A percentile compares a stretch with the other conserved stretches of the same genome.
Evolutionary conservation across 2,113 vertebrate genomes (phyloP).

Genomic region (Phaetusa simplex): DNA sequence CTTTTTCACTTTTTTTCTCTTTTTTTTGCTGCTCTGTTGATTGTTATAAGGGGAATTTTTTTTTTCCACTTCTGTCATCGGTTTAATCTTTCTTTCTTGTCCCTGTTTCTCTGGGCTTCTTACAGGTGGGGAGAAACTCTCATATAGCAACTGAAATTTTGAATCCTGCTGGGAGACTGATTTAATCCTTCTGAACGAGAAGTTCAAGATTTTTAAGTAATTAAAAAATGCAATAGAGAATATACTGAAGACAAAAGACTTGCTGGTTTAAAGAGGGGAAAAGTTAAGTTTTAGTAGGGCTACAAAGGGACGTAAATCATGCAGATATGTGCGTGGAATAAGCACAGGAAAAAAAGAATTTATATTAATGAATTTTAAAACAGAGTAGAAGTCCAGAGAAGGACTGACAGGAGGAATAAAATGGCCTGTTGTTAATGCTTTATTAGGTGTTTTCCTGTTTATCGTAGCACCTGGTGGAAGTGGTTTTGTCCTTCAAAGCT

Average conservation of each 20-base stretch:
- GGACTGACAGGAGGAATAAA: not conserved
- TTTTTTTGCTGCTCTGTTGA: constrained; percentile 67
- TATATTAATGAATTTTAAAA: not conserved
- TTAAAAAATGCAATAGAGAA: not conserved
- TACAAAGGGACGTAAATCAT: not conserved
- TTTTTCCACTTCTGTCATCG: constrained; percentile 24
- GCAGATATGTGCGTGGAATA: not conserved
- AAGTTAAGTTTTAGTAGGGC: not conserved
- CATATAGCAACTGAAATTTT: constrained; percentile 7
- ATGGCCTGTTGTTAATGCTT: not conserved
- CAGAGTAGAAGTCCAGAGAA: not conserved
- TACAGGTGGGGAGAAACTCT: constrained; percentile 20
- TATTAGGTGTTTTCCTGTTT: not conserved
- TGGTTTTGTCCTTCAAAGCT: not conserved
- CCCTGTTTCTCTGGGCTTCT: constrained; percentile 41
- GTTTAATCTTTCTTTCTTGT: constrained; percentile 74
- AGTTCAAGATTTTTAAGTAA: not conserved
- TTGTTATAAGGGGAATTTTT: constrained; percentile 43
- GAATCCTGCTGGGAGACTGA: constrained; percentile 15
- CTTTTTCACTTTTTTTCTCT: constrained; percentile 63
- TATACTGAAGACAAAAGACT: not conserved
- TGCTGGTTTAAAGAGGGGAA: not conserved
- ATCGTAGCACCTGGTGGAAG: not conserved
- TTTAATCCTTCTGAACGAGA: constrained; percentile 45
- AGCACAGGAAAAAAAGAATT: not conserved